These are phyloP conservation scores for Sylvia atricapilla DNA, from an alignment of 2,113 vertebrate species.

Conservation along the genomic window DNA sequence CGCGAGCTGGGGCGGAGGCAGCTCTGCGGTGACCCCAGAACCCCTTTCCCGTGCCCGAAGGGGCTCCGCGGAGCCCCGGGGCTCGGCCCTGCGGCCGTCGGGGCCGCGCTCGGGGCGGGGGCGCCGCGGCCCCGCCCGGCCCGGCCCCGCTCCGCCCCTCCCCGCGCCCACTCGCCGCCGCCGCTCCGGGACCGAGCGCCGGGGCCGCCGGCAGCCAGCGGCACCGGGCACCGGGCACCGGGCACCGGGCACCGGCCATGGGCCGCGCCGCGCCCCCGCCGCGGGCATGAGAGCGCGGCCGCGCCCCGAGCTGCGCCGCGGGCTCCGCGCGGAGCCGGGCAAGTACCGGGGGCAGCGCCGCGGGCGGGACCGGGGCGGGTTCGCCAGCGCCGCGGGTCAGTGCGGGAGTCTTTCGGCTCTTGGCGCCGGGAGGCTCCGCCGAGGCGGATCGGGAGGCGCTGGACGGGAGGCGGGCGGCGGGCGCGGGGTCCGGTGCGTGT, in stretches of 20 bases:
- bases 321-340: slow-evolving; percentile 41
- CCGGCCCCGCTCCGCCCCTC: no score
- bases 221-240: background rate
- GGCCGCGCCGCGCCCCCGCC: background rate
- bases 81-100: background rate
- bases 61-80: background rate
- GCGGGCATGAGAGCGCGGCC: slow-evolving; percentile 52
- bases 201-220: no score
- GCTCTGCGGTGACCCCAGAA: background rate
- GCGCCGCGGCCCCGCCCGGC: background rate
- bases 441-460: background rate
- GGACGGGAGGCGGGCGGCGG: background rate
- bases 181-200: no score
- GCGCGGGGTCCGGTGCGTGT: background rate
- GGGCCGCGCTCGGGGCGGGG: background rate
- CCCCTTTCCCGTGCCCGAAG: no score
- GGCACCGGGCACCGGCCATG: background rate
- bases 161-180: no score
- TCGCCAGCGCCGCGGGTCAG: background rate
- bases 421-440: background rate
- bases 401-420: background rate
- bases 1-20: background rate
- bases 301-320: background rate
- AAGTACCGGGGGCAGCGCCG: background rate
- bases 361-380: background rate